Percentiles rank a stretch among this genome's conserved stretches.
These are phyloP conservation scores for Seira musarum DNA, from an alignment of 2,888 invertebrate species.

Conservation along the genomic window DNA sequence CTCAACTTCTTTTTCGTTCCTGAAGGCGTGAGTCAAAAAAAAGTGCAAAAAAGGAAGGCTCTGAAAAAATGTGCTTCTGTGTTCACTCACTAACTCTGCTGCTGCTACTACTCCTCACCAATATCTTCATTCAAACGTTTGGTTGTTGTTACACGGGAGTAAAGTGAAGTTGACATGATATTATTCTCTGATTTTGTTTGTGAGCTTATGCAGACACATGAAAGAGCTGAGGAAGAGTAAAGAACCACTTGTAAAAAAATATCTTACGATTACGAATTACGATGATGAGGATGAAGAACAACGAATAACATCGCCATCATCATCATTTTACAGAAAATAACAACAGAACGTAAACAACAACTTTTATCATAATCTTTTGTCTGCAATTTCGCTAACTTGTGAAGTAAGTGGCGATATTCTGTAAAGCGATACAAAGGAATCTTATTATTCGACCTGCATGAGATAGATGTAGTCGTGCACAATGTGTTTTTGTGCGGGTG, in stretches of 20 bases:
- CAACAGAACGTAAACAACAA: conserved; percentile 5
- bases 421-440: neutral
- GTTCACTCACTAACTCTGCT: neutral
- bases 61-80: neutral
- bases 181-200: neutral
- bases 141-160: neutral
- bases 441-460: neutral
- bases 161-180: conserved; percentile 10
- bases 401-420: neutral
- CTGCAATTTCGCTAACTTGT: neutral
- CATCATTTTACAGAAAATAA: neutral
- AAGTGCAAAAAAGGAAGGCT: conserved; percentile 42
- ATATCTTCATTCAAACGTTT: too few relatives aligned
- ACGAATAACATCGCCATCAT: neutral
- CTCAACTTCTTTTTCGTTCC: too few relatives aligned
- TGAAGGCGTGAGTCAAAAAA: conserved; percentile 14
- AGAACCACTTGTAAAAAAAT: conserved; percentile 2
- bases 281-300: too few relatives aligned
- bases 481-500: neutral
- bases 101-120: too few relatives aligned
- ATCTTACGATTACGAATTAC: neutral
- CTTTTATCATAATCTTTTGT: conserved; percentile 2
- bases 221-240: neutral
- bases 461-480: too few relatives aligned
- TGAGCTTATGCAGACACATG: neutral